Evolutionary conservation across 2,113 vertebrate genomes (phyloP).

Genomic region (Chionis minor): DNA sequence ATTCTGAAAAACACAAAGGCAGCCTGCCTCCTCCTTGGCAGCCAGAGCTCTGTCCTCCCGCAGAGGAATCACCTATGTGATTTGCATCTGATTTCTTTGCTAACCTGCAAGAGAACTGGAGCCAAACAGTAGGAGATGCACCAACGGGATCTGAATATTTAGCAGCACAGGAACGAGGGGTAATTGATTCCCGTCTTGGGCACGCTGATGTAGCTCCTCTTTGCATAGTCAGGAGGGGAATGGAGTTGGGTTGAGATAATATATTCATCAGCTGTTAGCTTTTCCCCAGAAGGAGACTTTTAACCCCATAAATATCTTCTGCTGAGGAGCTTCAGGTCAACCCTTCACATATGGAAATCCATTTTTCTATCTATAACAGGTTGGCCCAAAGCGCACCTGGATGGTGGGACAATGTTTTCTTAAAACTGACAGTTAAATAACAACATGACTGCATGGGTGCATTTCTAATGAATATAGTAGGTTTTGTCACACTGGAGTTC

Average conservation of each 20-base stretch:
- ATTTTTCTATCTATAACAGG: background rate
- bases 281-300: background rate
- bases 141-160: slow-evolving; percentile 25
- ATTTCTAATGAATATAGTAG: background rate
- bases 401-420: background rate
- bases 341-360: background rate
- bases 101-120: slow-evolving; percentile 12
- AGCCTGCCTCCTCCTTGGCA: slow-evolving; percentile 41
- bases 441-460: background rate
- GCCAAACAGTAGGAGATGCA: slow-evolving; percentile 23
- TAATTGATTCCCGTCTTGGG: background rate
- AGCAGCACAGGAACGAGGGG: background rate
- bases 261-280: slow-evolving; percentile 23
- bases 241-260: background rate
- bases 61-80: slow-evolving; percentile 44
- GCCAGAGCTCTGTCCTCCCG: background rate
- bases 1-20: background rate
- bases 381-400: background rate
- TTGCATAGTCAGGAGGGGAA: background rate
- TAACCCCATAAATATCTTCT: background rate
- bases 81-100: slow-evolving; percentile 46
- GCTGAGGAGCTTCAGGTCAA: background rate
- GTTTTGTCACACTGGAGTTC: background rate
- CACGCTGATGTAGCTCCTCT: background rate
- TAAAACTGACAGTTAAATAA: background rate